Base-by-base conservation (phyloP, 1,140 invertebrate genomes). In the Armadillidium nasatum region DNA sequence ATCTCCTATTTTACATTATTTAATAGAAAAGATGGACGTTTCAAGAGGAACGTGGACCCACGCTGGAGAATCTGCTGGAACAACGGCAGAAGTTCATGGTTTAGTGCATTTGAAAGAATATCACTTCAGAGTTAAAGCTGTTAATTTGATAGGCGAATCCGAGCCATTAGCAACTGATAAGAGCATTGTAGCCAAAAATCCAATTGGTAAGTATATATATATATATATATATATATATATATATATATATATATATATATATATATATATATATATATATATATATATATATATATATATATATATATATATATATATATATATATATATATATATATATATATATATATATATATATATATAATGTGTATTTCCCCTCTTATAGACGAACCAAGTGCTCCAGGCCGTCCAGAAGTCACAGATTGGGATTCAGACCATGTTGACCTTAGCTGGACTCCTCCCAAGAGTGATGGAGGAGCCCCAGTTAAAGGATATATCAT, bases 1-100 rank as follows among this genome's bases (percentile, higher is more conserved):
- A 46, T 93, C 92, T 73, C 94, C 95, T 13, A 96, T 97, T 82
- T 86, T 95, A n/a, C 95, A 97, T 84, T 99, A 99, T 83, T 87
- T 98, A 44, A 89, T 99, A 75, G 96, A 99, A 84, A 99, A 98
- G 86, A 97, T 97, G 94, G 97, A 98, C 83, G 88, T 95, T 0
- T 91, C 93, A 0, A 88, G 95, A 78, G 96, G 95, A 73, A 95
- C 94, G 4, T 99, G 97, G 97, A 91, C 93, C 19, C 94, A 96
- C 84, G 94, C 93, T 82, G 93, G 93, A 93, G 90, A 91, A 92
- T 78, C 92, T 90, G 76, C 82, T 68, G 89, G 90, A 79, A 88
- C 94, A 4, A 92, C 90, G 33, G 92, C 93, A 82, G 91, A 96
- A 83, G 92, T 97, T 0, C 90, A 88, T 10, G 88, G 93, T 82